Evolutionary conservation across 1,140 invertebrate genomes (phyloP).

Genomic region (Argopecten irradians): DNA sequence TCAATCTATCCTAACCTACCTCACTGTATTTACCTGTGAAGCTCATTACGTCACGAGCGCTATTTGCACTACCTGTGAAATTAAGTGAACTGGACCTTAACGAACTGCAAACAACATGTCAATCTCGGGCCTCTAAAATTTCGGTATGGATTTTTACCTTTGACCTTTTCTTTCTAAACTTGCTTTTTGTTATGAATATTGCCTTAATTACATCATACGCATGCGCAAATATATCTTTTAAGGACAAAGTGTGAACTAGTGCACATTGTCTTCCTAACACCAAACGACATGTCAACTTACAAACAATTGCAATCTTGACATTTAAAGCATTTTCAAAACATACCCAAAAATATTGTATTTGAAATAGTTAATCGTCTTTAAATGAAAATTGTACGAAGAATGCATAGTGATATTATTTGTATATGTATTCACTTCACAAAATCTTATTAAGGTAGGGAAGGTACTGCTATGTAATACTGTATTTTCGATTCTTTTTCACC

Average conservation of each 20-base stretch:
- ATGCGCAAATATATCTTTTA: not conserved
- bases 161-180: not conserved
- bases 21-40: not conserved
- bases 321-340: no score
- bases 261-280: not conserved
- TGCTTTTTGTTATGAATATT: conserved; percentile 9
- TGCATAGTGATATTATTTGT: no score
- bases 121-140: not conserved
- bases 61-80: not conserved
- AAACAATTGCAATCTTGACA: no score
- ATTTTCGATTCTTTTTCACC: no score
- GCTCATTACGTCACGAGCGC: not conserved
- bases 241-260: not conserved
- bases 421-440: no score
- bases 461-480: no score
- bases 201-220: not conserved
- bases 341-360: no score
- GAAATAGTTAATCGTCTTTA: no score
- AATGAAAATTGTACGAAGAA: no score
- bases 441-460: no score
- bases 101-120: not conserved
- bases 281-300: not conserved
- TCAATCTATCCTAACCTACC: not conserved
- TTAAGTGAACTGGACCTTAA: conserved; percentile 4
- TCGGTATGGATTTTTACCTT: not conserved